Percentiles rank a stretch among this genome's conserved stretches.
phyloP scores from a whole-genome alignment of 2,113 vertebrate species.

The Pelecanoides urinatrix region DNA sequence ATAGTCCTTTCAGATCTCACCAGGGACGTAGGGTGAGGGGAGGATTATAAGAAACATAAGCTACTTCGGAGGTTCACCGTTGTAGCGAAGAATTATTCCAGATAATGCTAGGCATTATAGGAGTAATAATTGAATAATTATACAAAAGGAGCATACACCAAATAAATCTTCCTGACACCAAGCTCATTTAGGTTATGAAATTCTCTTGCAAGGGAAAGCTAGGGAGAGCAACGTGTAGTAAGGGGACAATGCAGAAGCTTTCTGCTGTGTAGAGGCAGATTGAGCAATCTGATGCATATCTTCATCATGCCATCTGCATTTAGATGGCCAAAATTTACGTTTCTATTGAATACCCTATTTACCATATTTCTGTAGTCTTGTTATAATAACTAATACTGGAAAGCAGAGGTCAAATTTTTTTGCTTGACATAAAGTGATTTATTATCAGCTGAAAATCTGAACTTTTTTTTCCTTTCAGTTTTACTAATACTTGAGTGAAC shows the following conservation, averaged over 20 bases:
- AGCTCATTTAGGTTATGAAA: background rate
- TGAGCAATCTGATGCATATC: background rate
- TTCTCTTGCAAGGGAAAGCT: background rate
- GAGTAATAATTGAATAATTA: background rate
- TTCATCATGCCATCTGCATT: background rate
- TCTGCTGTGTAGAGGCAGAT: background rate
- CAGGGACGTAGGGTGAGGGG: background rate
- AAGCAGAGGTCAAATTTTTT: constrained; percentile 15
- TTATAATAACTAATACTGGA: background rate
- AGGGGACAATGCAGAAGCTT: background rate
- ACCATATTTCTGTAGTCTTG: background rate
- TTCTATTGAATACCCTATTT: background rate
- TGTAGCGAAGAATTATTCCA: background rate
- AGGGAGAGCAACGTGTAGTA: background rate
- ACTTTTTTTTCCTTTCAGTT: background rate
- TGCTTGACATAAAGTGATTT: constrained; percentile 1
- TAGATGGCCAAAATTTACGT: background rate
- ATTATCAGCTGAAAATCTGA: constrained; percentile 9
- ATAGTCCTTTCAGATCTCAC: background rate
- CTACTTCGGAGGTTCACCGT: background rate
- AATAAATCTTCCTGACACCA: background rate
- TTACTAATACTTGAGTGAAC: background rate
- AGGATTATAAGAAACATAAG: background rate
- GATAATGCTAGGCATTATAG: background rate
- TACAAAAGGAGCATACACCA: background rate